Evolutionary conservation across 1,140 invertebrate species (phyloP), one percentile per base, ranked within the genome.

Genomic region (Parapsyche elsis): DNA sequence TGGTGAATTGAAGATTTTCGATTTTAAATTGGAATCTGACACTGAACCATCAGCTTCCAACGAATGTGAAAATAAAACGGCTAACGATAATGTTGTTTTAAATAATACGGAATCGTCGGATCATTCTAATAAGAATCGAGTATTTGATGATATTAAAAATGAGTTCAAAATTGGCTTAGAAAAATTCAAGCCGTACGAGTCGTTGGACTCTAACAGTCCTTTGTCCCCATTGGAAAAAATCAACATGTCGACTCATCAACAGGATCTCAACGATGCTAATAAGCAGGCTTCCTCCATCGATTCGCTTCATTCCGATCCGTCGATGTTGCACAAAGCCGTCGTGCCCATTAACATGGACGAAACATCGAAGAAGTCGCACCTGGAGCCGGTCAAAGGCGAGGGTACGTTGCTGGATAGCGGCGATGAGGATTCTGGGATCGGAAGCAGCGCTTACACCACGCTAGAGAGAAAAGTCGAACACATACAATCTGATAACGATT

Each of bases 371-470:
- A 83, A 83, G 30, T 80, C 77, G 1, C 79, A 75, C 9, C 23
- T 83, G 46, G 87, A 89, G 80, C 85, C 87, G 1, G 88, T 88
- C 19, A 89, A 88, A 78, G 90, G 90, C 0, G 90, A 91, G 84
- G 91, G 90, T 1, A 91, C 89, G 49, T 86, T 91, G 23, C 83
- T 91, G 12, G 91, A 92, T 84, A 91, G 90, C 81, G 91, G 90
- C 0, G 90, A 91, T 81, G 90, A 91, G 80, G 90, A 91, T 82
- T 91, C 90, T 30, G 90, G 91, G 1, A 91, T 91, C 24, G 91
- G 91, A 83, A 91, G 90, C 77, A 90, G 90, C 84, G 87, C 88
- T 21, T 89, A 89, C 76, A 87, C 87, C 0, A 90, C 90, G 0
- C 85, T 91, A 14, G 90, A 91, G 80, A 85, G 90, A 21, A 88